phyloP scores from a whole-genome alignment of 2,113 vertebrate species.

The Setophaga kirtlandii region DNA sequence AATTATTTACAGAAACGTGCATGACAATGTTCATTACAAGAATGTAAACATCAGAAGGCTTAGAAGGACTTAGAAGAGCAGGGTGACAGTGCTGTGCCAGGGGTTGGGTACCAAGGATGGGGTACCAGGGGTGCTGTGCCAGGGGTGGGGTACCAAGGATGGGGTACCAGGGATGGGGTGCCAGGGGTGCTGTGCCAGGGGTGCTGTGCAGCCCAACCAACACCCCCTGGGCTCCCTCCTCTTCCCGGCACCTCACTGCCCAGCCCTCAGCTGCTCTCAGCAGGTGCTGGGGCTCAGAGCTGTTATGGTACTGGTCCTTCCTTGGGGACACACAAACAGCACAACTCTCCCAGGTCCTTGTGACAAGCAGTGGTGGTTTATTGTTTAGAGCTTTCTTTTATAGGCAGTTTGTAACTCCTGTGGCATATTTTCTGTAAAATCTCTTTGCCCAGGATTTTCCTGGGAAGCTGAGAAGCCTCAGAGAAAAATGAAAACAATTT shows the following conservation, averaged over 20 bases:
- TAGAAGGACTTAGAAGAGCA: too few relatives aligned
- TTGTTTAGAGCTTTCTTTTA: not conserved
- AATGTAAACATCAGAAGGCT: too few relatives aligned
- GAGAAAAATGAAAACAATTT: too few relatives aligned
- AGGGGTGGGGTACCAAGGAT: too few relatives aligned
- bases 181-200: not conserved
- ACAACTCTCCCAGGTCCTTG: not conserved
- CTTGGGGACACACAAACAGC: not conserved
- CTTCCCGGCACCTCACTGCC: not conserved
- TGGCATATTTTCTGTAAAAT: too few relatives aligned
- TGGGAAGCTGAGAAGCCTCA: too few relatives aligned
- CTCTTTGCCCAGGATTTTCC: too few relatives aligned
- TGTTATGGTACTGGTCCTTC: not conserved
- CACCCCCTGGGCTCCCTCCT: not conserved
- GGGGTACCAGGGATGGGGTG: too few relatives aligned
- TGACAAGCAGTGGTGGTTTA: not conserved
- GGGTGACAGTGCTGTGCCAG: not conserved
- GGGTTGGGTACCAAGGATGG: rapidly evolving
- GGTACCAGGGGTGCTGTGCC: not conserved
- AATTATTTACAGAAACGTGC: too few relatives aligned
- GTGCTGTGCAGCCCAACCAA: not conserved
- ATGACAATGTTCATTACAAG: too few relatives aligned
- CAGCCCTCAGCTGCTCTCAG: not conserved
- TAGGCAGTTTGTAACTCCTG: too few relatives aligned
- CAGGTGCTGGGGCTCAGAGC: not conserved